Evolutionary conservation across 2,888 invertebrate species (phyloP).

Genomic region (Dasypogon diadema): DNA sequence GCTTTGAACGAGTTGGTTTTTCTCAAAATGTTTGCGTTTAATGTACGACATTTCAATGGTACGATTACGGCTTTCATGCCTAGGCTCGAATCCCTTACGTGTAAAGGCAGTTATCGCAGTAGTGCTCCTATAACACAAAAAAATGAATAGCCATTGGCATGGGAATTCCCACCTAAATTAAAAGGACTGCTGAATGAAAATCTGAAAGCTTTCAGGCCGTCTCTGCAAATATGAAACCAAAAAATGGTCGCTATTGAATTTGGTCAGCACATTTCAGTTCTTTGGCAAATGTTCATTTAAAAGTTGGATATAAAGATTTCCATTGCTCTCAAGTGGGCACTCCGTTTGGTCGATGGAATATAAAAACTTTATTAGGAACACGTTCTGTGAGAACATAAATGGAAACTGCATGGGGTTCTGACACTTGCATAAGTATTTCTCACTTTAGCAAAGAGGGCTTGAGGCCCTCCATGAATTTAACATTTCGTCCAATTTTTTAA

Average conservation of each 20-base stretch:
- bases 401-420: not conserved
- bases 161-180: slow-evolving; percentile 17
- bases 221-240: slow-evolving; percentile 20
- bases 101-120: not conserved
- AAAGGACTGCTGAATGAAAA: slow-evolving; percentile 16
- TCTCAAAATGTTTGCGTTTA: slow-evolving; percentile 9
- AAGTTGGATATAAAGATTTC: not conserved
- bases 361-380: not conserved
- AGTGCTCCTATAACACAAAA: not conserved
- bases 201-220: slow-evolving; percentile 7
- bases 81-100: not conserved
- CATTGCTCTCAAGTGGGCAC: not conserved
- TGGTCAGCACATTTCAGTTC: not conserved
- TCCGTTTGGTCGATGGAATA: not conserved
- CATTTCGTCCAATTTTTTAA: too few relatives aligned
- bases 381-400: not conserved
- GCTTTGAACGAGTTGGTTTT: not conserved
- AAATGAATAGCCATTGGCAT: not conserved
- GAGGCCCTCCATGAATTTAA: too few relatives aligned
- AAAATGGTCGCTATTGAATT: slow-evolving; percentile 23
- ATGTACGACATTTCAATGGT: slow-evolving; percentile 10
- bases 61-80: not conserved
- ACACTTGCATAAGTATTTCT: not conserved
- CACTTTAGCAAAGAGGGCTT: too few relatives aligned
- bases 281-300: slow-evolving; percentile 22